Evolutionary conservation across 23 tunicate species (phyloP).

Genomic region (Styela plicata): DNA sequence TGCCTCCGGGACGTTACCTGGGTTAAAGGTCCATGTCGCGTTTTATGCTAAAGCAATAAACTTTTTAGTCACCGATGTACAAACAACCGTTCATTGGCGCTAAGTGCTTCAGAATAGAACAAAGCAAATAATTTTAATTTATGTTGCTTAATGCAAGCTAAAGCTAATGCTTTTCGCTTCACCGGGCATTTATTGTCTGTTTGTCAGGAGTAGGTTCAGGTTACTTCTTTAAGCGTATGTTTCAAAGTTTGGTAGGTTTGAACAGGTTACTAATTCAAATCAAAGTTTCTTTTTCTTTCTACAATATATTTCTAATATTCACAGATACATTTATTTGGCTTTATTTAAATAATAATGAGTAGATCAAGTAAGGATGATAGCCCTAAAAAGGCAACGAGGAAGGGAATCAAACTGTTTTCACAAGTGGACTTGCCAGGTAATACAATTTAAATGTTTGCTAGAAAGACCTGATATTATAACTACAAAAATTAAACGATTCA

Average conservation of each 20-base stretch:
- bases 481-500: too few species aligned
- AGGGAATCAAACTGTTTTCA: slow-evolving; percentile 33
- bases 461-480: too few species aligned
- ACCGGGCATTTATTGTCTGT: neutral
- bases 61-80: neutral
- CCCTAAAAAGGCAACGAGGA: slow-evolving; percentile 13
- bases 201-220: neutral
- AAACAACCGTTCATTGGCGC: neutral
- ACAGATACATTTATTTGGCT: too few species aligned
- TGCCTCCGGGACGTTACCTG: too few species aligned
- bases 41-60: neutral
- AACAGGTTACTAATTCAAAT: too few species aligned
- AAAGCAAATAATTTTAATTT: neutral
- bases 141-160: neutral
- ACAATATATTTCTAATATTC: too few species aligned
- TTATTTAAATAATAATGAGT: neutral
- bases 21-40: neutral
- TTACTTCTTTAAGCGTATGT: too few species aligned
- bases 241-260: too few species aligned
- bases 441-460: too few species aligned
- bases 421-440: slow-evolving; percentile 37
- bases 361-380: slow-evolving; percentile 3
- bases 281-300: too few species aligned
- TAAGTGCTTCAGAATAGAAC: neutral
- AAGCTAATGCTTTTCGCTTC: neutral